Conservation (phyloP, 2,888 invertebrate species). For the Tetranychus piercei region DNA sequence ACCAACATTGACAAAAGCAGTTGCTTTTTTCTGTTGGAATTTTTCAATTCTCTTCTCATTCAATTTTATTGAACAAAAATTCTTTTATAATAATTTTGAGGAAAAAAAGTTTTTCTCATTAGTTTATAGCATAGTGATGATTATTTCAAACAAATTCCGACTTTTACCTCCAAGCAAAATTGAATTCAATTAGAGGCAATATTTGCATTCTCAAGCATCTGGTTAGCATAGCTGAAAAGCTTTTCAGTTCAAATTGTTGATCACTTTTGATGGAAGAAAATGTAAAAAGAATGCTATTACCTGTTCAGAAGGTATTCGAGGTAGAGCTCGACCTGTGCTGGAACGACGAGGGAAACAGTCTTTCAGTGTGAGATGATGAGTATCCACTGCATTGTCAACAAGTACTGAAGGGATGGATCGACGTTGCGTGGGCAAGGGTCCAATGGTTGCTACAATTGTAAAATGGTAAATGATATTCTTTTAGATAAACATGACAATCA, state of each 20-base stretch:
- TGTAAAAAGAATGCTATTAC: background rate
- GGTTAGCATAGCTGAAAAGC: background rate
- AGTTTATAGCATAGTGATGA: too few species aligned
- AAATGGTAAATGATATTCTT: background rate
- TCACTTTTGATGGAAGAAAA: background rate
- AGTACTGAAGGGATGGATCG: conserved; percentile 22
- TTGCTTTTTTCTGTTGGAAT: too few species aligned
- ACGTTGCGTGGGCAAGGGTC: conserved; percentile 17
- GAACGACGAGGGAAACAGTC: conserved; percentile 20
- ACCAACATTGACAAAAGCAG: too few species aligned
- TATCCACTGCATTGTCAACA: conserved; percentile 18
- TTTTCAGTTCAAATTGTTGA: background rate
- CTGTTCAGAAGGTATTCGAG: conserved; percentile 20
- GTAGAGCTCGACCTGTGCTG: conserved; percentile 23
- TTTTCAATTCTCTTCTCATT: too few species aligned
- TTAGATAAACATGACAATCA: background rate
- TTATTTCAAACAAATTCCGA: too few species aligned
- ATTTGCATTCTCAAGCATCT: background rate
- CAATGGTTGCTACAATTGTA: conserved; percentile 5
- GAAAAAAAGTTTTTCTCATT: too few species aligned
- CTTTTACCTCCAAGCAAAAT: too few species aligned
- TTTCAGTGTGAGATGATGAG: conserved; percentile 16
- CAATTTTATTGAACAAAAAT: too few species aligned
- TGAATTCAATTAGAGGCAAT: too few species aligned
- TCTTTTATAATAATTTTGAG: too few species aligned